These are phyloP conservation scores for Trochalopteron elliotii DNA, from an alignment of 2,113 vertebrate genomes.

Conservation along the genomic window DNA sequence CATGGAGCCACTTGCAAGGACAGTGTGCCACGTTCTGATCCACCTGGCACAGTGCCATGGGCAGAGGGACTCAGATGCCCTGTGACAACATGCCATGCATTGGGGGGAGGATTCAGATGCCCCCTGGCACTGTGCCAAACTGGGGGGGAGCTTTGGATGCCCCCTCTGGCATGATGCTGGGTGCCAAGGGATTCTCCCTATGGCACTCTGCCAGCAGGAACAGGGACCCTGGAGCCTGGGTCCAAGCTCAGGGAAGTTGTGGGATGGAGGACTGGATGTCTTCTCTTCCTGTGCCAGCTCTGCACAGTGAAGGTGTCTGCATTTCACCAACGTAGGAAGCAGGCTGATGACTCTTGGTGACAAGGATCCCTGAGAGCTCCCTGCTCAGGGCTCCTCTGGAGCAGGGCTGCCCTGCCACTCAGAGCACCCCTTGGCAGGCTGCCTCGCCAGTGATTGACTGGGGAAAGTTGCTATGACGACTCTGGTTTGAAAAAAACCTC, in stretches of 20 bases:
- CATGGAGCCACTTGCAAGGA: slow-evolving; percentile 52
- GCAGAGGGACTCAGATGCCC: slow-evolving; percentile 30
- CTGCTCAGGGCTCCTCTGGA: background rate
- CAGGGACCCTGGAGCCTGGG: background rate
- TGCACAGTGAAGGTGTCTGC: rapidly evolving
- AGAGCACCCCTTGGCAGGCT: slow-evolving; percentile 11
- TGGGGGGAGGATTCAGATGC: slow-evolving; percentile 45
- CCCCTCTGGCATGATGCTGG: slow-evolving; percentile 20
- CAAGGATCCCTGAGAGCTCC: background rate
- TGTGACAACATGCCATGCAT: slow-evolving; percentile 2
- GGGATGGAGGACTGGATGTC: background rate
- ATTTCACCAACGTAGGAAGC: rapidly evolving
- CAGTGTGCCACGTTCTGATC: background rate
- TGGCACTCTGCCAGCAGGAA: slow-evolving; percentile 21
- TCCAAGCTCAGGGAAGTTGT: background rate
- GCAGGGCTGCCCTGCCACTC: background rate
- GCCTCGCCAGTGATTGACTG: slow-evolving; percentile 71
- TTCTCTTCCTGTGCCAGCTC: background rate
- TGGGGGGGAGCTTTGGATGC: background rate
- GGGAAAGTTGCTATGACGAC: slow-evolving; percentile 80
- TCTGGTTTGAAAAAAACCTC: slow-evolving; percentile 74
- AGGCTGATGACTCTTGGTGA: background rate
- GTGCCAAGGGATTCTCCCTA: background rate
- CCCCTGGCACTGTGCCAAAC: slow-evolving; percentile 25
- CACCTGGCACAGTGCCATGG: background rate